Evolutionary conservation across 2,888 invertebrate species (phyloP).

Genomic region (Meteorus colon): DNA sequence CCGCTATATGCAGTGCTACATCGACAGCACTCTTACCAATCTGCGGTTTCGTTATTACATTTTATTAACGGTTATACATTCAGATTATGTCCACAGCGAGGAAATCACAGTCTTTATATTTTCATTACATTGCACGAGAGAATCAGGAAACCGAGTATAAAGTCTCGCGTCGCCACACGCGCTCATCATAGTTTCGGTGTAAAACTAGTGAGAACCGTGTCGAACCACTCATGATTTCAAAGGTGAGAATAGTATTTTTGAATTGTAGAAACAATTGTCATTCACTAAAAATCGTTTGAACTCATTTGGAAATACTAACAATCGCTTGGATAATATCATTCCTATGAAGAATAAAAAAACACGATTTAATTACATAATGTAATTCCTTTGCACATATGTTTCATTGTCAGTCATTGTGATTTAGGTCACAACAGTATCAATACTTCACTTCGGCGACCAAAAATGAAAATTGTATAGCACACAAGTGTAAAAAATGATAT

Average conservation of each 20-base stretch:
- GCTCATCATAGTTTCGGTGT: conserved; percentile 60
- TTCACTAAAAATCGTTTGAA: not conserved
- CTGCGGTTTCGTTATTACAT: conserved; percentile 72
- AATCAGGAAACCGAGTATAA: conserved; percentile 51
- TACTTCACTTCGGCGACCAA: not conserved
- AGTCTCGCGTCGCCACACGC: conserved; percentile 49
- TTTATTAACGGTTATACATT: conserved; percentile 67
- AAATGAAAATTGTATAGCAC: not conserved
- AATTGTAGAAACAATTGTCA: conserved; percentile 9
- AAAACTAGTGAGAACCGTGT: conserved; percentile 49
- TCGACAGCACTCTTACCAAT: conserved; percentile 43
- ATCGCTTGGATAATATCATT: too few species aligned
- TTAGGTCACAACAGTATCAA: not conserved
- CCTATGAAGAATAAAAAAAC: not conserved
- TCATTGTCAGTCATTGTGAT: not conserved
- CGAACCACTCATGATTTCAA: conserved; percentile 63
- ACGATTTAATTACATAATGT: not conserved
- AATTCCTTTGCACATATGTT: not conserved
- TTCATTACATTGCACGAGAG: conserved; percentile 58
- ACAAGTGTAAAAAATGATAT: not conserved
- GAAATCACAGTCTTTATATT: conserved; percentile 66
- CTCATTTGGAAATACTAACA: not conserved
- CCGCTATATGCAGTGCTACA: not conserved
- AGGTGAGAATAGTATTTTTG: conserved; percentile 60
- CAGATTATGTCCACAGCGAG: conserved; percentile 63